Percentiles rank a stretch among this genome's conserved stretches.
Evolutionary conservation across 2,888 invertebrate species (phyloP).

Genomic region (Gymnosoma rotundatum): DNA sequence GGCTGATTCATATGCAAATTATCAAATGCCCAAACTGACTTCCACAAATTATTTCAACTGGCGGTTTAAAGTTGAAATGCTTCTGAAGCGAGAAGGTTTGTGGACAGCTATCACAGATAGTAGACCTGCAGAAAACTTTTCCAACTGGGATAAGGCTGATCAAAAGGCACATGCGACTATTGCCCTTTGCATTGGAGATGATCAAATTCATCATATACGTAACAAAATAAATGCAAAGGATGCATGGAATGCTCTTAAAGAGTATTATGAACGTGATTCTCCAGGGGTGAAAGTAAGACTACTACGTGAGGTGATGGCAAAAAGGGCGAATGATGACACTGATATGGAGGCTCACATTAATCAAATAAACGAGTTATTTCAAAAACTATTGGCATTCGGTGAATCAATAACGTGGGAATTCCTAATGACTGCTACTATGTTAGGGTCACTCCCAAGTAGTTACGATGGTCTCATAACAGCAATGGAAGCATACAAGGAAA

Average conservation of each 20-base stretch:
- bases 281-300: constrained; percentile 61
- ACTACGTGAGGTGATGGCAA: constrained; percentile 60
- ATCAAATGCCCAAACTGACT: constrained; percentile 4
- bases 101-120: not conserved
- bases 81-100: constrained; percentile 16
- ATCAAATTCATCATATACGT: constrained; percentile 56
- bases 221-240: constrained; percentile 33
- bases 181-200: constrained; percentile 50
- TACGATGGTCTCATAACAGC: constrained; percentile 66
- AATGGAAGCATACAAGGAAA: constrained; percentile 57
- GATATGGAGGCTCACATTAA: constrained; percentile 59
- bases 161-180: constrained; percentile 53
- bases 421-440: constrained; percentile 44
- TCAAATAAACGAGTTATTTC: constrained; percentile 56
- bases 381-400: constrained; percentile 51
- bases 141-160: constrained; percentile 24
- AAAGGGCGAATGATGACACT: constrained; percentile 62
- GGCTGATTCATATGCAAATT: constrained; percentile 7
- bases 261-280: constrained; percentile 52
- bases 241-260: constrained; percentile 51
- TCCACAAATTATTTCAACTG: constrained; percentile 40
- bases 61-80: not conserved
- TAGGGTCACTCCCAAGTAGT: constrained; percentile 50
- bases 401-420: constrained; percentile 49
- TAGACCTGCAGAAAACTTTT: not conserved